A percentile compares a stretch with the other conserved stretches of the same genome.
Conservation (phyloP, 1,140 invertebrate genomes). For the Mya arenaria region DNA sequence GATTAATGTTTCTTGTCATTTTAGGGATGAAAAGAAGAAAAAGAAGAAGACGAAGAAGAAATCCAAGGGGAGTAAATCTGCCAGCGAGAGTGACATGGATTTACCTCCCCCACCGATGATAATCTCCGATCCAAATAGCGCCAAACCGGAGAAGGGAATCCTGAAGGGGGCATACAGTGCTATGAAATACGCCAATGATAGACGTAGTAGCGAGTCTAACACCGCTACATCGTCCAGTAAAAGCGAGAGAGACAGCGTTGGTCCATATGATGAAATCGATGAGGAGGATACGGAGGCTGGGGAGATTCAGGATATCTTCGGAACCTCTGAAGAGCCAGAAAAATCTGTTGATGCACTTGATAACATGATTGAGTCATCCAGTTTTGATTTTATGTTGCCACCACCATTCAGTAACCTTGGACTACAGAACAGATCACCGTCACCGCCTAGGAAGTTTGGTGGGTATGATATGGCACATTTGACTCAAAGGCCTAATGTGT, state of each 20-base stretch:
- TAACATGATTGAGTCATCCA: constrained; percentile 73
- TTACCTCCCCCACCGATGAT: constrained; percentile 76
- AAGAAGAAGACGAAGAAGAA: constrained; percentile 58
- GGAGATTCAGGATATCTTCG: constrained; percentile 75
- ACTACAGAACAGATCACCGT: constrained; percentile 52
- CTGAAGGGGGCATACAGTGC: constrained; percentile 68
- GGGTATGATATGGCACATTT: constrained; percentile 56
- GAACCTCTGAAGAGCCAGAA: constrained; percentile 65
- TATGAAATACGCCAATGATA: constrained; percentile 52
- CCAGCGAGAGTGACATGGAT: constrained; percentile 77
- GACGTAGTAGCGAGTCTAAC: constrained; percentile 68
- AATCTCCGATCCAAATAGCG: constrained; percentile 73
- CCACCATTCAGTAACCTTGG: constrained; percentile 61
- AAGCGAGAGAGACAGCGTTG: constrained; percentile 69
- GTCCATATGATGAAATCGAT: constrained; percentile 70
- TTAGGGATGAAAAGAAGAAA: constrained; percentile 49
- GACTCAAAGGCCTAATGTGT: constrained; percentile 57
- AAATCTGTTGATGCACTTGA: constrained; percentile 72
- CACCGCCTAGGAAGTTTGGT: constrained; percentile 58
- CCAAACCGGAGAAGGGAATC: constrained; percentile 75
- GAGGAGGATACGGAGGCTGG: constrained; percentile 74
- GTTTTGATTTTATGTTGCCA: constrained; percentile 77
- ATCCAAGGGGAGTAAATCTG: constrained; percentile 67
- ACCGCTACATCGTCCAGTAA: constrained; percentile 60
- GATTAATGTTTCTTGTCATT: neutral